Evolutionary conservation across 2,113 vertebrate species (phyloP).

Genomic region (Rhinolophus sinicus): DNA sequence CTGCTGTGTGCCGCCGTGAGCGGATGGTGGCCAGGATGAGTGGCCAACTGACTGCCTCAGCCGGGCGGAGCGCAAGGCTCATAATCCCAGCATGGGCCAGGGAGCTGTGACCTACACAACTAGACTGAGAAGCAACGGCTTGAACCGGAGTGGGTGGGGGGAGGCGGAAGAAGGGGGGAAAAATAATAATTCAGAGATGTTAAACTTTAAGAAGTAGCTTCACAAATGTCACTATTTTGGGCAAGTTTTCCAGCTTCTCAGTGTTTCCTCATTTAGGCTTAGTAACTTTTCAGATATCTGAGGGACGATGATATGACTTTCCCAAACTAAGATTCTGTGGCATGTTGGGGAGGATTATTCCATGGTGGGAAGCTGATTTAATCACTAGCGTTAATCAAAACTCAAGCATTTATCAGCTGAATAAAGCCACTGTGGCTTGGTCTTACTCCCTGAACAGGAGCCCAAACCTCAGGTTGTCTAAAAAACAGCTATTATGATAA

Average conservation of each 20-base stretch:
- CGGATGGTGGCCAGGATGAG: too few relatives aligned
- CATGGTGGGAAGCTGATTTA: not conserved
- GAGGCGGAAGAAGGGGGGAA: too few relatives aligned
- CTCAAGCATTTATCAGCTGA: not conserved
- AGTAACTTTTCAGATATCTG: not conserved
- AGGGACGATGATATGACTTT: not conserved
- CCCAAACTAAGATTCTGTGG: conserved; percentile 20
- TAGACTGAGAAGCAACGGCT: too few relatives aligned
- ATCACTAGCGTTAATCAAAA: conserved; percentile 42
- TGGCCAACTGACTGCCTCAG: too few relatives aligned
- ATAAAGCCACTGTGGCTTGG: not conserved
- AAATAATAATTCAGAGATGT: not conserved
- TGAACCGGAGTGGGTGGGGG: too few relatives aligned
- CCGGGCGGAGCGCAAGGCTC: too few relatives aligned
- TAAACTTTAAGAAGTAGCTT: conserved; percentile 1
- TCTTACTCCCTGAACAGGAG: not conserved
- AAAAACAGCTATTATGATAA: not conserved
- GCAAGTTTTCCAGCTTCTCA: not conserved
- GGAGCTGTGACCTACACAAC: too few relatives aligned
- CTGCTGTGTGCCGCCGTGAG: too few relatives aligned
- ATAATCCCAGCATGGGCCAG: too few relatives aligned
- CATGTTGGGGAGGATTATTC: not conserved
- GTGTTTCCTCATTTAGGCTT: not conserved
- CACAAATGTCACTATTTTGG: not conserved
- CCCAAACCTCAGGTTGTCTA: conserved; percentile 34